Evolutionary conservation across 2,113 vertebrate species (phyloP), one percentile per base, ranked within the genome.

Genomic region (Tringa solitaria): DNA sequence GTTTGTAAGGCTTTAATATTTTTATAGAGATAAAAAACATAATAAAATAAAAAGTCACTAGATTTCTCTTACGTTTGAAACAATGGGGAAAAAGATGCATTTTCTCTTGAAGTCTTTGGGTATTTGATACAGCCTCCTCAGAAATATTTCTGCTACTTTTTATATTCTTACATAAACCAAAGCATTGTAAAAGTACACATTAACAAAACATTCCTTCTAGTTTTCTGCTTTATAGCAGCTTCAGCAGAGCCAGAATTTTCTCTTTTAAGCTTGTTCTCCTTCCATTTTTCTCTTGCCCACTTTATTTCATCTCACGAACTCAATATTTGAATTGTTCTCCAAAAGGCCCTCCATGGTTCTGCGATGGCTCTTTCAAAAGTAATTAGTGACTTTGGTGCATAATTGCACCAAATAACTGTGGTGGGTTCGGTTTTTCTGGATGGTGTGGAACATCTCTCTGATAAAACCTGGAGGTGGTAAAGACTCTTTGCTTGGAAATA

Each of bases 171-270:
- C 0, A 0, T 59, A 45, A 67, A 84, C 26, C 22, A 43, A 57
- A 23, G 0, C 8, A 5, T 51, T 0, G 0, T 46, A 21, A 43
- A 84, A 87, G 27, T 35, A 4, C 26, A 26, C 10, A 4, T n/a
- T 17, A 45, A 28, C 14, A 30, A 50, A 59, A 15, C 41, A 91
- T 54, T 12, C 50, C 60, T 50, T 63, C 27, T 48, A 28, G 9
- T 59, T 43, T 67, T 65, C 43, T 74, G 12, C n/a, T 83, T 51
- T 43, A 17, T 13, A 15, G 23, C n/a, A 41, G 39, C 59, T 81
- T 69, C 84, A 77, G 65, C 70, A 79, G 51, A 90, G 56, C 70
- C 56, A 9, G 24, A 48, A 32, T 3, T 6, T n/a, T 28, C 12
- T 41, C 8, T 21, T 61, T 28, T n/a, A 22, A 56, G 37, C 7